Conservation (phyloP, 2,888 invertebrate genomes). For the Dione vanillae region DNA sequence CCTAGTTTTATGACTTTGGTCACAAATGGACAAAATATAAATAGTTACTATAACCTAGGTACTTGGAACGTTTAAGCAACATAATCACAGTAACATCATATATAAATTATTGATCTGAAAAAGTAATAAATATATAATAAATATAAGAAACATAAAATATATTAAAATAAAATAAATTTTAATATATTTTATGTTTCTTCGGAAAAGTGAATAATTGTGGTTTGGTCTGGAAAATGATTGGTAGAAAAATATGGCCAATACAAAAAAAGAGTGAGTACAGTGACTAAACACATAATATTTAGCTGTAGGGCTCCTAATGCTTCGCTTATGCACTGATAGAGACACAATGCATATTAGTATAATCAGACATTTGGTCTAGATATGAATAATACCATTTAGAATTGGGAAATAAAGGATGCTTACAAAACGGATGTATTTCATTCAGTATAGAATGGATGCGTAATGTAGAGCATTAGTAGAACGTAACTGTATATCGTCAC, state of each 20-base stretch:
- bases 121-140: too few species aligned
- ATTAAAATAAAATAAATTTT: too few species aligned
- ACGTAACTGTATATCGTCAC: constrained; percentile 39
- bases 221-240: too few species aligned
- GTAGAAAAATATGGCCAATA: too few species aligned
- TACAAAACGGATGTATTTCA: constrained; percentile 34
- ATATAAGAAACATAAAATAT: too few species aligned
- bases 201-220: too few species aligned
- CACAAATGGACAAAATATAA: neutral
- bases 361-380: constrained; percentile 9
- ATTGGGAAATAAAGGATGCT: constrained; percentile 28
- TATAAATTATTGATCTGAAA: too few species aligned
- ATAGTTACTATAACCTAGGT: neutral
- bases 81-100: neutral
- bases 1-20: constrained; percentile 12
- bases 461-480: constrained; percentile 37
- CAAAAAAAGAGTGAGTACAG: too few species aligned
- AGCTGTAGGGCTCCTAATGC: neutral
- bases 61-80: neutral
- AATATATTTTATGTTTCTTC: too few species aligned
- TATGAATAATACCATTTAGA: constrained; percentile 16
- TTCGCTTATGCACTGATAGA: constrained; percentile 9
- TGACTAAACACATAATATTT: neutral
- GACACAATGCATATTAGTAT: constrained; percentile 10
- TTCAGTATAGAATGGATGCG: constrained; percentile 28